phyloP scores from a whole-genome alignment of 2,888 invertebrate genomes.

The Iselma pallidipennis region DNA sequence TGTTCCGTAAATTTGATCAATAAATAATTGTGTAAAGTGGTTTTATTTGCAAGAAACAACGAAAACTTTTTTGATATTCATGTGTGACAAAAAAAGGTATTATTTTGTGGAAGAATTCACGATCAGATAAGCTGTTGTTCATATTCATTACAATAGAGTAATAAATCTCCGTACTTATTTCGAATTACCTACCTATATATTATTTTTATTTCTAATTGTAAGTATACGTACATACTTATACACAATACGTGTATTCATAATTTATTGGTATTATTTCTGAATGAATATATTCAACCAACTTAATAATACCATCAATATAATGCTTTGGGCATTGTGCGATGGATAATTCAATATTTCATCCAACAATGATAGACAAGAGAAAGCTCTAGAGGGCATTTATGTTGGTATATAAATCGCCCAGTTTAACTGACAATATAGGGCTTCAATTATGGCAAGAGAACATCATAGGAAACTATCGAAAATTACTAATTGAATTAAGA shows the following conservation, averaged over 20 bases:
- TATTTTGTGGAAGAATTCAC: too few species aligned
- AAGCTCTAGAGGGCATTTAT: slow-evolving; percentile 6
- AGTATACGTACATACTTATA: not conserved
- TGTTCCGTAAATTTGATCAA: not conserved
- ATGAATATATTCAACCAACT: not conserved
- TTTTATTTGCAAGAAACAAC: too few species aligned
- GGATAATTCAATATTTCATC: slow-evolving; percentile 1
- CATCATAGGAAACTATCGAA: not conserved
- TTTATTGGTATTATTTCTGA: not conserved
- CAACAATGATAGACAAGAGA: slow-evolving; percentile 10
- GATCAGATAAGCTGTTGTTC: too few species aligned
- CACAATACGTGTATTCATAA: not conserved
- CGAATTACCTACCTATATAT: too few species aligned
- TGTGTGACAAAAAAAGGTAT: too few species aligned
- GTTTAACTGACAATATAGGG: slow-evolving; percentile 3
- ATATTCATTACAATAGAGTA: too few species aligned
- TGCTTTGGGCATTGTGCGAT: not conserved
- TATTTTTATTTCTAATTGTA: not conserved
- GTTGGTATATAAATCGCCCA: slow-evolving; percentile 7
- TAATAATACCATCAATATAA: not conserved
- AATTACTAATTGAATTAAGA: not conserved
- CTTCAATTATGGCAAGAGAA: not conserved
- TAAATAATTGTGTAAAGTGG: not conserved
- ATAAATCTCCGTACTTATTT: too few species aligned
- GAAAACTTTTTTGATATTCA: too few species aligned